Evolutionary conservation across 2,888 invertebrate species (phyloP).

Genomic region (Lithophane socia): DNA sequence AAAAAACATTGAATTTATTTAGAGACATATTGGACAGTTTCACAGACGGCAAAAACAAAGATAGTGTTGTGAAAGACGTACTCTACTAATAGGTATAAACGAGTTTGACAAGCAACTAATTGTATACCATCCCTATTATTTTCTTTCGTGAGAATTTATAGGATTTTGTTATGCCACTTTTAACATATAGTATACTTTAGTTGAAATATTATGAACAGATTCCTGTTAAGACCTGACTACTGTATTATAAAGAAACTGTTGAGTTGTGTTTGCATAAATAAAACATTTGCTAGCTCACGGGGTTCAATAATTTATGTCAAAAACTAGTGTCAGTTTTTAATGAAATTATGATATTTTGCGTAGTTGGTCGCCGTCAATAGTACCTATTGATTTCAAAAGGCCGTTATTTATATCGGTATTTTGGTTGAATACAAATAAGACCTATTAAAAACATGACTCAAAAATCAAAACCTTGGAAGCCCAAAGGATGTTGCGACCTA

Average conservation of each 20-base stretch:
- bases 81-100: neutral
- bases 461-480: conserved; percentile 83
- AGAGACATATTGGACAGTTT: neutral
- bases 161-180: conserved; percentile 14
- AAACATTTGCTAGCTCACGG: neutral
- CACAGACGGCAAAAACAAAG: neutral
- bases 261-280: neutral
- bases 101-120: neutral
- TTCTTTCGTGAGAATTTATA: neutral
- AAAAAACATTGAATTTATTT: neutral
- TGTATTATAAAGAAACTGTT: neutral
- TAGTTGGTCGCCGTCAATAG: neutral
- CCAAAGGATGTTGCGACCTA: conserved; percentile 74
- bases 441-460: conserved; percentile 49
- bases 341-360: neutral
- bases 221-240: neutral
- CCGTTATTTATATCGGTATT: neutral
- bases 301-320: neutral
- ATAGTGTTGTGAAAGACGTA: neutral
- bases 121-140: neutral
- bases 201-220: neutral
- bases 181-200: conserved; percentile 1
- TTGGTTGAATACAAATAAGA: neutral
- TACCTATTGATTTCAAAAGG: neutral
- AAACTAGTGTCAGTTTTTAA: neutral